phyloP scores from a whole-genome alignment of 2,113 vertebrate genomes.

The Ranitomeya imitator region DNA sequence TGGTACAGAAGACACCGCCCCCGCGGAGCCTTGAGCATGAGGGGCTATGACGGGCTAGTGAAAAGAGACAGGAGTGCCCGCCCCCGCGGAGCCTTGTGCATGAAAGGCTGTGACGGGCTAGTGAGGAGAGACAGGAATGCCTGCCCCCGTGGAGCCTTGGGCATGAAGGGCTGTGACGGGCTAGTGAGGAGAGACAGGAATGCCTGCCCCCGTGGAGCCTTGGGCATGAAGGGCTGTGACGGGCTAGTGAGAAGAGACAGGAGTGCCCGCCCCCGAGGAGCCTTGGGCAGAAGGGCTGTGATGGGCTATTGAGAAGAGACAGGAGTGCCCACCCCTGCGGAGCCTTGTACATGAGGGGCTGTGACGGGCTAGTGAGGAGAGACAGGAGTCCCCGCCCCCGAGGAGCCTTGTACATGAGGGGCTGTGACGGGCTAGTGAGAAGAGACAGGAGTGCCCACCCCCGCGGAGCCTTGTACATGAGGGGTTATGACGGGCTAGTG shows the following conservation, averaged over 20 bases:
- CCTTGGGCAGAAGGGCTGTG: background rate
- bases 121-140: background rate
- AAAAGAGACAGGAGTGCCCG: background rate
- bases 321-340: background rate
- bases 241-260: background rate
- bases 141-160: too few relatives aligned
- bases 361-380: background rate
- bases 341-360: background rate
- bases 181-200: background rate
- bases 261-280: background rate
- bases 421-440: background rate
- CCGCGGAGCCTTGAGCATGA: background rate
- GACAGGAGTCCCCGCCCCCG: background rate
- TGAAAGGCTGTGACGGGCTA: background rate
- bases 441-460: background rate
- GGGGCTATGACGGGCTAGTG: background rate
- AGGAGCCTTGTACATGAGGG: background rate
- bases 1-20: background rate
- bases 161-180: background rate
- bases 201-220: too few relatives aligned
- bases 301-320: background rate
- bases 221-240: background rate
- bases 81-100: background rate
- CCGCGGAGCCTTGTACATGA: background rate
- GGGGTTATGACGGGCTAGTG: background rate